phyloP scores from a whole-genome alignment of 2,797 vertebrate species.

The Linurgus olivaceus region DNA sequence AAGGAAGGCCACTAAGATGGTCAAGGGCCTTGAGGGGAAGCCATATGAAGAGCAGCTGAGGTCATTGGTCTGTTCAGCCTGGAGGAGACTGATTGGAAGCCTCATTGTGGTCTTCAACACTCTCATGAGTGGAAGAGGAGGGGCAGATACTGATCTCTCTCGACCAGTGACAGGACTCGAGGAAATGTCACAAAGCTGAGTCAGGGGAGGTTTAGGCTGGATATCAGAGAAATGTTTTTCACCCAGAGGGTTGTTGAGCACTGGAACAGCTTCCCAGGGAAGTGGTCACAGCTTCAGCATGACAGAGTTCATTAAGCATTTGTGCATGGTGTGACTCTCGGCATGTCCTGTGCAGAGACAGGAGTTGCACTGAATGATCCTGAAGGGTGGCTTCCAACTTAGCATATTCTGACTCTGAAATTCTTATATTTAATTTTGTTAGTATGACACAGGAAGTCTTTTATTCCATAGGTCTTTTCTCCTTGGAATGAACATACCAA shows the following conservation, averaged over 20 bases:
- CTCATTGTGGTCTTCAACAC: not conserved
- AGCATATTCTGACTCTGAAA: not conserved
- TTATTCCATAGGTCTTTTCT: not conserved
- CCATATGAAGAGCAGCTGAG: fast-evolving
- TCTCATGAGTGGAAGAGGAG: not conserved
- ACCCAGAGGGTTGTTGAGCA: fast-evolving
- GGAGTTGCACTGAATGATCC: not conserved
- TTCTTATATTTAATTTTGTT: not conserved
- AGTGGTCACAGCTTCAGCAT: not conserved
- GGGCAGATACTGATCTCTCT: not conserved
- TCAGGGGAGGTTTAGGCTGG: not conserved
- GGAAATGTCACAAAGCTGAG: not conserved
- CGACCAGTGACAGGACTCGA: not conserved
- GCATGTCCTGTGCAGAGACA: fast-evolving
- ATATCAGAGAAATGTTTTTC: not conserved
- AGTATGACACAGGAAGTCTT: not conserved
- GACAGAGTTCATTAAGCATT: not conserved
- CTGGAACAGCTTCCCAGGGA: not conserved
- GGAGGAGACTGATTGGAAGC: not conserved
- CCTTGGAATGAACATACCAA: not conserved
- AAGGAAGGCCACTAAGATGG: fast-evolving
- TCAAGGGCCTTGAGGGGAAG: not conserved
- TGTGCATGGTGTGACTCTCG: not conserved
- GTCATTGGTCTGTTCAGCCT: not conserved
- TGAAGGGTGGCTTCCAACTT: not conserved